A percentile compares a stretch with the other conserved stretches of the same genome.
phyloP scores from a whole-genome alignment of 2,888 invertebrate genomes.

The Cosmorhoe ocellata region DNA sequence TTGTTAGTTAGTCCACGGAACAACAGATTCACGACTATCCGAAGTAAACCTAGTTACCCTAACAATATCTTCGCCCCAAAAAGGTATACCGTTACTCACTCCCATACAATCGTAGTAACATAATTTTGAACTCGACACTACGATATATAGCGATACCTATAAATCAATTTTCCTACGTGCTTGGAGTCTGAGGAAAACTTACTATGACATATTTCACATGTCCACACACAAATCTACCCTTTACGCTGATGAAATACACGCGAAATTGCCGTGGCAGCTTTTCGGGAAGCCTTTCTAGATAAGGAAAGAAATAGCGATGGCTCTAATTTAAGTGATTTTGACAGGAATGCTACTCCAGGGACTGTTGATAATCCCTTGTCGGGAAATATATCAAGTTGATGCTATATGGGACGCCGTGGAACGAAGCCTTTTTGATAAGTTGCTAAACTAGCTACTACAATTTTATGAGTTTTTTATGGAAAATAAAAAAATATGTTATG shows the following conservation, averaged over 20 bases:
- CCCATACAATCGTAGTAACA: conserved; percentile 29
- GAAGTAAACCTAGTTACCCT: not conserved
- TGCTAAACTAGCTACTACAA: not conserved
- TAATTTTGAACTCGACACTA: conserved; percentile 43
- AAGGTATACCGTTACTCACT: conserved; percentile 13
- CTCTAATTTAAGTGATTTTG: conserved; percentile 64
- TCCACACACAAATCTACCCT: conserved; percentile 6
- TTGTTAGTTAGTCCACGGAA: no score
- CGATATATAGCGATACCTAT: conserved; percentile 51
- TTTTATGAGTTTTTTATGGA: not conserved
- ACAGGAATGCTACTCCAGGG: conserved; percentile 50
- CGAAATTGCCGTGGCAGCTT: not conserved
- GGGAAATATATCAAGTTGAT: conserved; percentile 27
- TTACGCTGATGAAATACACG: conserved; percentile 24
- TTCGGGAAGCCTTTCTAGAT: conserved; percentile 42
- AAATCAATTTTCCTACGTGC: conserved; percentile 60
- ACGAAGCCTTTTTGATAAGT: conserved; percentile 1
- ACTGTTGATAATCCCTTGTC: conserved; percentile 47
- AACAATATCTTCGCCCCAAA: conserved; percentile 13
- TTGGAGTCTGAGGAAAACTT: conserved; percentile 33
- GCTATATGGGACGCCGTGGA: not conserved
- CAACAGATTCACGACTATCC: no score
- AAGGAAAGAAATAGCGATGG: conserved; percentile 62
- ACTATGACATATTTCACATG: conserved; percentile 32
- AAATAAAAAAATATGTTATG: no score